Percentiles rank a stretch among this genome's conserved stretches.
phyloP scores from a whole-genome alignment of 2,113 vertebrate species.

The Mastomys coucha region DNA sequence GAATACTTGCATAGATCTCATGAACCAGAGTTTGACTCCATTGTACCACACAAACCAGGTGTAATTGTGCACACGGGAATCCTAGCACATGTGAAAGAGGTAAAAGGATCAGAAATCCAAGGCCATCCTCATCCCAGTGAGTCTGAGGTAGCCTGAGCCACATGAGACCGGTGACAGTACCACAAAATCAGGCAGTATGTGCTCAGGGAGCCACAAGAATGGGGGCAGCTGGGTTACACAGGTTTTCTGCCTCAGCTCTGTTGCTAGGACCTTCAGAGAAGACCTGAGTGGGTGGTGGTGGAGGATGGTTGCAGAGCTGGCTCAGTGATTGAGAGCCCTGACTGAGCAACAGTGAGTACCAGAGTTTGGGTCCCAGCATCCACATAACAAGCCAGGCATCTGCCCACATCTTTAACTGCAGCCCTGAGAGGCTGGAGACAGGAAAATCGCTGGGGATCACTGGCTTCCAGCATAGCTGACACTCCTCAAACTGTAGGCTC shows the following conservation, averaged over 20 bases:
- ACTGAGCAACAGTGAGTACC: too few relatives aligned
- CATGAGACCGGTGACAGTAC: too few relatives aligned
- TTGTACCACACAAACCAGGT: background rate
- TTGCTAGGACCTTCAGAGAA: background rate
- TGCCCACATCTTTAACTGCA: background rate
- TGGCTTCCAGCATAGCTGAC: background rate
- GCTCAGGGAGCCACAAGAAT: background rate
- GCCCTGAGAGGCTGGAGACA: background rate
- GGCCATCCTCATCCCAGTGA: background rate
- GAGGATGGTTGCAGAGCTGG: background rate
- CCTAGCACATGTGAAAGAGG: too few relatives aligned
- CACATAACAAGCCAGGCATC: too few relatives aligned
- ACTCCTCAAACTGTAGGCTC: background rate
- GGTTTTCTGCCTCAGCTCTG: background rate
- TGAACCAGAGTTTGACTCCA: background rate
- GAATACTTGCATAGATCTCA: background rate
- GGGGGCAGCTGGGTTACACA: too few relatives aligned
- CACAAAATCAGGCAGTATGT: background rate
- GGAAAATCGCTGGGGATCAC: background rate
- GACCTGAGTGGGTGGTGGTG: background rate
- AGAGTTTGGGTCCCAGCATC: background rate
- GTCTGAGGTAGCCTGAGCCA: background rate
- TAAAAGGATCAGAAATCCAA: background rate
- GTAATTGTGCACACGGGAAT: background rate
- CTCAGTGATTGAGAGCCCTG: background rate